phyloP scores from a whole-genome alignment of 2,888 invertebrate species.

The Odontocerum albicorne region DNA sequence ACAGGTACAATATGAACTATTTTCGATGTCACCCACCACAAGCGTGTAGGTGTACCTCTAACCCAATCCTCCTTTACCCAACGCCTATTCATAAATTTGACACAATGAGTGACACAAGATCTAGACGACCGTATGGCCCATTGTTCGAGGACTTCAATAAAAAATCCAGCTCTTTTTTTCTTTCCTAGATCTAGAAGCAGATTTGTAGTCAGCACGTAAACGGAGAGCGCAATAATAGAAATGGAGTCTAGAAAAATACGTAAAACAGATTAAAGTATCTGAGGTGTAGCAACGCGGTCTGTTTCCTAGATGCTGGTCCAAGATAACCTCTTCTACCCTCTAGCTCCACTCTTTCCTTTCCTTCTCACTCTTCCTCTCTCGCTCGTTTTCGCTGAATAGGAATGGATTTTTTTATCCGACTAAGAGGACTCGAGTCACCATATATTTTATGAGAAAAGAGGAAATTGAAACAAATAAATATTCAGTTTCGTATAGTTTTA shows the following conservation, averaged over 20 bases:
- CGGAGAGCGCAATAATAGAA: conserved; percentile 15
- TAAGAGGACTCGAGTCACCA: conserved; percentile 1
- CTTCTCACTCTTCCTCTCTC: conserved; percentile 10
- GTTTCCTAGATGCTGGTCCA: conserved; percentile 19
- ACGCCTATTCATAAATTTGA: conserved; percentile 28
- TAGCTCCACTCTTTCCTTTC: no score
- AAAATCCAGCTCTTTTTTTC: conserved; percentile 15
- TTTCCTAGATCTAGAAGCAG: conserved; percentile 11
- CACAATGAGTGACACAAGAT: conserved; percentile 31
- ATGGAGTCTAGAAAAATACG: conserved; percentile 16
- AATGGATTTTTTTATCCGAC: conserved; percentile 22
- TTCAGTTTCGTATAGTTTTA: no score
- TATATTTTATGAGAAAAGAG: neutral
- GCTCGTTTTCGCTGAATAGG: conserved; percentile 27
- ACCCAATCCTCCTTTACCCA: neutral
- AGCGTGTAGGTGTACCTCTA: neutral
- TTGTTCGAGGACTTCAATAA: conserved; percentile 21
- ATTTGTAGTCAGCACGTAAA: conserved; percentile 6
- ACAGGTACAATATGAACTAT: no score
- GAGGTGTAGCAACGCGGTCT: neutral
- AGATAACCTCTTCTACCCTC: conserved; percentile 30
- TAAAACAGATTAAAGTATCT: conserved; percentile 7
- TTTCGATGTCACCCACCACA: no score
- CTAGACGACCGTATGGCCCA: conserved; percentile 21
- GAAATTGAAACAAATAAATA: neutral